Base-by-base conservation (phyloP, 2,113 vertebrate species). In the Condylura cristata region DNA sequence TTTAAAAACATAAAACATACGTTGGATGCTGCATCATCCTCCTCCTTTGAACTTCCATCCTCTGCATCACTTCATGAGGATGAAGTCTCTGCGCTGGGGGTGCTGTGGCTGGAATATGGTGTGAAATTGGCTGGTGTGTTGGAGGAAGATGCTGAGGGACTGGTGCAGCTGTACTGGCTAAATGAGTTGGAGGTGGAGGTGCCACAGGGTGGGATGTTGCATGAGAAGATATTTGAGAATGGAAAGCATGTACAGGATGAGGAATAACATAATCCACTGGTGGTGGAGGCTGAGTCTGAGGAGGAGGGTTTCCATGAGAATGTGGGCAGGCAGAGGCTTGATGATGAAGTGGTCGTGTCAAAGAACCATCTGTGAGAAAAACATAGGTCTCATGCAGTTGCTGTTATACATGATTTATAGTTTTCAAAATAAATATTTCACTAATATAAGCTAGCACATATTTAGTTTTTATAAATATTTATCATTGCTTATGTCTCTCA, bases 21-120 rank as follows among this genome's bases (percentile, higher is more conserved):
- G 99, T 99, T 56, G 99, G 99, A 92, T 99, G 99, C 95, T 99
- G 99, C 99, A 99, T 99, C 99, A 99, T 99, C 93, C 99, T 98
- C 94, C 99, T 99, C 84, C 99, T 98, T 96, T 99, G 99, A 95
- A 98, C 99, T 98, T 99, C 99, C 99, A 99, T 99, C 98, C 99
- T 98, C 98, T 99, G 99, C 98, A 99, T 99, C 96, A 99, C 98
- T 89, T 99, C 99, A n/a, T 99, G 99, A 65, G 99, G 99, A 97
- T 99, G 99, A 51, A 99, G 98, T 98, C 99, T 98, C 98, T 99
- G 99, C 83, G 99, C 98, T 0, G 99, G 98, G 87, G 99, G 98
- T 18, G 99, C 99, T 39, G 99, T 96, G n/a, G 99, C 97, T 30
- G 99, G 98, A 96, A 99, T 98, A 96, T 99, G 99, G 97, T 99